These are phyloP conservation scores for Cenopis cana DNA, from an alignment of 2,888 invertebrate genomes.

Conservation along the genomic window DNA sequence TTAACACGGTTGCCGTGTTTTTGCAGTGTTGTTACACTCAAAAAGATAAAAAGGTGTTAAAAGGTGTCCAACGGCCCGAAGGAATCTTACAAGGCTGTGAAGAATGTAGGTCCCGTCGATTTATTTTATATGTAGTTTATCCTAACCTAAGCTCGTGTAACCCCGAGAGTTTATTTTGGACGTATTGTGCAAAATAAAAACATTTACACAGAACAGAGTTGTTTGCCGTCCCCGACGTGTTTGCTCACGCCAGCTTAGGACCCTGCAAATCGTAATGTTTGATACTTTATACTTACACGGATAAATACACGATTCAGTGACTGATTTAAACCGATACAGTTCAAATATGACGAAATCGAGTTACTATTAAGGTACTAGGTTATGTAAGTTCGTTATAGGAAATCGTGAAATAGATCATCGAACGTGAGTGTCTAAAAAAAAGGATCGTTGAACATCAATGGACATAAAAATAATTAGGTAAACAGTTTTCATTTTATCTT, in stretches of 20 bases:
- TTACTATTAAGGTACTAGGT: too few species aligned
- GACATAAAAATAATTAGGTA: not conserved
- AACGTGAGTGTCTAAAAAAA: too few species aligned
- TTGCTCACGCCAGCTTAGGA: constrained; percentile 36
- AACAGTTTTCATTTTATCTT: not conserved
- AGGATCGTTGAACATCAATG: not conserved
- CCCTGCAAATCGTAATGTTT: constrained; percentile 33
- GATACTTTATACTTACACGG: constrained; percentile 29
- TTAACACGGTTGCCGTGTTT: not conserved
- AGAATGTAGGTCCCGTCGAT: constrained; percentile 38
- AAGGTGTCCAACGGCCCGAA: constrained; percentile 20
- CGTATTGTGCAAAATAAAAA: constrained; percentile 50
- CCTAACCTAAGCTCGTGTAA: constrained; percentile 34
- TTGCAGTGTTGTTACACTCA: constrained; percentile 16
- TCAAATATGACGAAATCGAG: not conserved
- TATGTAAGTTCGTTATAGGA: too few species aligned
- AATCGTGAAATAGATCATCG: too few species aligned
- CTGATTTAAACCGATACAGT: not conserved
- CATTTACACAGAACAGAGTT: constrained; percentile 52
- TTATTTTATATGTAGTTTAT: constrained; percentile 41
- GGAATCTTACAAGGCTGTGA: constrained; percentile 24
- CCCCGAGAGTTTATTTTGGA: constrained; percentile 30
- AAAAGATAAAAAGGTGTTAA: constrained; percentile 22
- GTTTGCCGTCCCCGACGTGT: constrained; percentile 46
- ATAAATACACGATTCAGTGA: constrained; percentile 24